These are phyloP conservation scores for Hydrocynus forskahlii DNA, from an alignment of 2,797 vertebrate species.

Conservation along the genomic window DNA sequence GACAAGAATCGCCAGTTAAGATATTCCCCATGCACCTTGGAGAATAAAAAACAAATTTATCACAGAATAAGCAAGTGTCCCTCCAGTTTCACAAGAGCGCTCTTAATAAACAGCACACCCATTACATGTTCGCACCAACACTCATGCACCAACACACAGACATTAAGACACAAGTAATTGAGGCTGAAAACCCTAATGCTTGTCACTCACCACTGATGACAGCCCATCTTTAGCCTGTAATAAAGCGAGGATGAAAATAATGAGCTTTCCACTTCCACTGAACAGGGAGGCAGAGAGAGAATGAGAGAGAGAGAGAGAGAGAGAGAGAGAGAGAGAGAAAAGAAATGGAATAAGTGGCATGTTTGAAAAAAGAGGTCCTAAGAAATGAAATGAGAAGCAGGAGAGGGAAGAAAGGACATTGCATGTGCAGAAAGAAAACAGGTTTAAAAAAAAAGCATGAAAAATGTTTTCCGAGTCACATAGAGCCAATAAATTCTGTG, in stretches of 20 bases:
- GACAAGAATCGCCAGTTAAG: not conserved
- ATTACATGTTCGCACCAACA: not conserved
- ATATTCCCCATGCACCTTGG: not conserved
- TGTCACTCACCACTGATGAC: conserved; percentile 65
- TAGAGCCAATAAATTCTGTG: too few species aligned
- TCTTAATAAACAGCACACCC: not conserved
- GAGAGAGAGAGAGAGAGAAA: too few species aligned
- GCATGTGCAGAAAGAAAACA: too few species aligned
- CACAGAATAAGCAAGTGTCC: not conserved
- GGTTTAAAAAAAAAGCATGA: too few species aligned
- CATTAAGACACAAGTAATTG: not conserved
- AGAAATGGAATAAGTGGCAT: not conserved
- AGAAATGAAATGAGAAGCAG: not conserved
- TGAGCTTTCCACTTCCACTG: conserved; percentile 69
- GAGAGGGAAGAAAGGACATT: not conserved
- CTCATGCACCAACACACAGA: not conserved
- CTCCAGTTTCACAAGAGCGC: not conserved
- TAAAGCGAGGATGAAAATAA: conserved; percentile 71
- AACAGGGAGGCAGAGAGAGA: conserved; percentile 44
- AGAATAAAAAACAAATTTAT: not conserved
- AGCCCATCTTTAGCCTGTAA: conserved; percentile 75
- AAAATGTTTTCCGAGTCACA: too few species aligned
- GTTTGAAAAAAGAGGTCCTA: conserved; percentile 13
- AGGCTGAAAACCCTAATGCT: conserved; percentile 50
- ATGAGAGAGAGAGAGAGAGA: conserved; percentile 31